Conservation (phyloP, 1,140 invertebrate genomes). For the Papilio glaucus region DNA sequence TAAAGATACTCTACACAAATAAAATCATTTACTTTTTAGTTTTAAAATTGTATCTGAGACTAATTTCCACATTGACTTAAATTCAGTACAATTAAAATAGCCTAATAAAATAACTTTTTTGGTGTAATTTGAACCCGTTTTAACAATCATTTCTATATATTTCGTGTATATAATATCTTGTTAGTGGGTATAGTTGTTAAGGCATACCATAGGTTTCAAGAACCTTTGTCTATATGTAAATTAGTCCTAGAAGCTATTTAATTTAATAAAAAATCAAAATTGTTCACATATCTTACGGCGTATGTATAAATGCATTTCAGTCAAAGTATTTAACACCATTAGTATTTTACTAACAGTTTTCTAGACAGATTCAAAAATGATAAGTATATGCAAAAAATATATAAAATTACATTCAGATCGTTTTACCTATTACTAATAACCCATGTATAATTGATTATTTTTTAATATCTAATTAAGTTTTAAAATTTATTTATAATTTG, state of each 20-base stretch:
- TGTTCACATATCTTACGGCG: not conserved
- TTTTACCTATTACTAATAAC: not conserved
- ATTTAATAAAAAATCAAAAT: slow-evolving; percentile 1
- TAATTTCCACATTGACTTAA: too few relatives aligned
- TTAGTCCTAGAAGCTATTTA: not conserved
- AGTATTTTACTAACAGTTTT: not conserved
- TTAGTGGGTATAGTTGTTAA: too few relatives aligned
- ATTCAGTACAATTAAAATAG: too few relatives aligned
- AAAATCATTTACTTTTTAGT: too few relatives aligned
- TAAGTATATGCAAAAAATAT: not conserved
- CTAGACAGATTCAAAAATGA: not conserved
- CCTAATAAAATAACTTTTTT: too few relatives aligned
- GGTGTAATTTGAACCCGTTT: too few relatives aligned
- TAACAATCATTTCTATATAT: too few relatives aligned
- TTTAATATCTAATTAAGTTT: too few relatives aligned
- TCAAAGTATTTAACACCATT: not conserved
- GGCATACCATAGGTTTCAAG: too few relatives aligned
- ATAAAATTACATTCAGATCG: slow-evolving; percentile 8
- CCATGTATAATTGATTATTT: not conserved
- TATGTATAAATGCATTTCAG: slow-evolving; percentile 19
- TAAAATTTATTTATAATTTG: not conserved
- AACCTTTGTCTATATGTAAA: not conserved
- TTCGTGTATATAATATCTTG: too few relatives aligned
- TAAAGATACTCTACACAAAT: not conserved
- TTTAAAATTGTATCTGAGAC: too few relatives aligned